Evolutionary conservation across 2,113 vertebrate species (phyloP), one percentile per base, ranked within the genome.

Genomic region (Caretta caretta): DNA sequence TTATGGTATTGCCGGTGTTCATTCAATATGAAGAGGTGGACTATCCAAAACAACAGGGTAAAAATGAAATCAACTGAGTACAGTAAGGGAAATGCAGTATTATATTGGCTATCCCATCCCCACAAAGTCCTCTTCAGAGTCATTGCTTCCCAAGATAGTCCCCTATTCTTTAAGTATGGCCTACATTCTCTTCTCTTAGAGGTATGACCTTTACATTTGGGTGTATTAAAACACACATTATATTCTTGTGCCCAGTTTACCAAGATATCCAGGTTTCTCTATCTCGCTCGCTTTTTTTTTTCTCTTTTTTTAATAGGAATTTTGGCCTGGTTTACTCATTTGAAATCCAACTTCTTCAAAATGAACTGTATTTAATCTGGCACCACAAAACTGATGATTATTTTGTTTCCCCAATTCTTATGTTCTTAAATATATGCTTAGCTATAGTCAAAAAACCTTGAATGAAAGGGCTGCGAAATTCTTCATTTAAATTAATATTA

Each of bases 401-500:
- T 24, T 94, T 97, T 82, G 19, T 95, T 93, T 91, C 35, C 20
- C 46, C 75, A 80, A 48, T 85, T 87, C 72, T 96, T 93, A 50
- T 84, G 10, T 51, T 85, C 59, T 9, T 81, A 81, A 53, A 62
- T 78, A 49, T 42, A 53, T 88, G 53, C 31, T 80, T 49, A 83
- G 29, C 42, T 11, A 69, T 48, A 91, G 11, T 84, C 69, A 84
- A 53, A 14, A 94, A 93, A 35, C 35, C 78, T 85, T 92, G 90
- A 90, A 86, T 88, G 75, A 89, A 96, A 48, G 56, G 3, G 1
- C 20, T 62, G 22, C 84, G 5, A 89, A 89, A 87, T 87, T 87
- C 31, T 95, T 89, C 13, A 87, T 91, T 93, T 87, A 89, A 90
- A 93, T 79, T 2, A 84, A 83, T 5, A 29, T 1, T 16, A 3